Evolutionary conservation across 2,888 invertebrate species (phyloP).

Genomic region (Drosophila formosana): DNA sequence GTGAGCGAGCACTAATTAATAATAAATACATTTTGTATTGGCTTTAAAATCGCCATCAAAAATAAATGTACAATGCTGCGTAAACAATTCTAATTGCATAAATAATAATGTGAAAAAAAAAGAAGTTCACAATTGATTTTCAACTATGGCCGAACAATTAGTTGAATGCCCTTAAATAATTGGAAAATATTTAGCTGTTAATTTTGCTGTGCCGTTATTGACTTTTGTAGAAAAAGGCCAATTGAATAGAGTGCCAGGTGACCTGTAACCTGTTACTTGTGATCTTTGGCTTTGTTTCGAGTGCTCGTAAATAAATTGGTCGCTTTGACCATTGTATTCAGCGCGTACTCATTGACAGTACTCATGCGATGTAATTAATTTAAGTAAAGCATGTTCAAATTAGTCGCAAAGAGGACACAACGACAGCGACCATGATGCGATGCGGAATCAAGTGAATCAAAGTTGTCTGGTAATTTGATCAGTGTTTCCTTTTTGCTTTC

Average conservation of each 20-base stretch:
- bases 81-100: background rate
- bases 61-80: too few species aligned
- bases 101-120: background rate
- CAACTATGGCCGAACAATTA: background rate
- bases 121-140: background rate
- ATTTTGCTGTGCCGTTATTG: background rate
- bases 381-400: slow-evolving; percentile 39
- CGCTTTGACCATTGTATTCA: background rate
- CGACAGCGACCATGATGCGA: slow-evolving; percentile 5
- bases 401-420: slow-evolving; percentile 24
- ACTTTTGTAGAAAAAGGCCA: background rate
- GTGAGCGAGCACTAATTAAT: too few species aligned
- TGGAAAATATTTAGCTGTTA: background rate
- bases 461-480: slow-evolving; percentile 68
- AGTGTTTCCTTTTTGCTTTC: slow-evolving; percentile 13
- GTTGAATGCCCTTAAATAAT: background rate
- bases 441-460: slow-evolving; percentile 69
- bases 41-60: too few species aligned
- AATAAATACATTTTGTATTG: too few species aligned
- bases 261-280: background rate
- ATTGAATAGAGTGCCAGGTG: background rate
- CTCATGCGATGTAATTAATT: slow-evolving; percentile 38
- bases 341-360: background rate
- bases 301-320: background rate
- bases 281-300: background rate